Conservation (phyloP, 2,113 vertebrate species). For the Solea solea region DNA sequence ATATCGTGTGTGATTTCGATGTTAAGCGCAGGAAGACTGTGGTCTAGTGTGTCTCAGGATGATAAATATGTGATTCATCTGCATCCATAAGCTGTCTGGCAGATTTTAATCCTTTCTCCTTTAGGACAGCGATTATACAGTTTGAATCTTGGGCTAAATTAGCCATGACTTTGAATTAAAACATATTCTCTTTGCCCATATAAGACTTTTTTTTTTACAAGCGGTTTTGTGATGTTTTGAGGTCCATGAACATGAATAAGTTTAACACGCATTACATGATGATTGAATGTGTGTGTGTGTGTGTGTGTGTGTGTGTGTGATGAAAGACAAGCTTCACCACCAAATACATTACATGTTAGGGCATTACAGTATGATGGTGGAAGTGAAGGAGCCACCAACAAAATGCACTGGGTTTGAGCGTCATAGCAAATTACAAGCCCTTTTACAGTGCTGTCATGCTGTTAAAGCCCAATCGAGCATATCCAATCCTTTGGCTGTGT, state of each 20-base stretch:
- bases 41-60: constrained; percentile 52
- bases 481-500: constrained; percentile 66
- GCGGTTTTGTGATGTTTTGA: constrained; percentile 50
- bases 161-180: constrained; percentile 58
- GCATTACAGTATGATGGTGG: constrained; percentile 31
- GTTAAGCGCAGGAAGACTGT: constrained; percentile 55
- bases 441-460: constrained; percentile 57
- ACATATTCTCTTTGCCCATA: constrained; percentile 33
- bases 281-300: constrained; percentile 40
- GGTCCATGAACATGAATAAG: constrained; percentile 43
- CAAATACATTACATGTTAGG: constrained; percentile 19
- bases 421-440: constrained; percentile 62
- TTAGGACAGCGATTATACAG: constrained; percentile 65
- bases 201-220: constrained; percentile 33
- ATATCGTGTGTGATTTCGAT: constrained; percentile 55
- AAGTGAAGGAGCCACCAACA: constrained; percentile 29
- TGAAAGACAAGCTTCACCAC: constrained; percentile 27
- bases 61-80: constrained; percentile 66
- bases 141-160: constrained; percentile 63
- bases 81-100: constrained; percentile 68
- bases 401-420: constrained; percentile 37
- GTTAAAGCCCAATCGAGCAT: constrained; percentile 54
- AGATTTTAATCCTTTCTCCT: constrained; percentile 48
- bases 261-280: constrained; percentile 23
- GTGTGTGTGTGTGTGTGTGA: constrained; percentile 38